Percentiles rank a stretch among this genome's conserved stretches.
These are phyloP conservation scores for Aplodontia rufa DNA, from an alignment of 2,113 vertebrate species.

Conservation along the genomic window DNA sequence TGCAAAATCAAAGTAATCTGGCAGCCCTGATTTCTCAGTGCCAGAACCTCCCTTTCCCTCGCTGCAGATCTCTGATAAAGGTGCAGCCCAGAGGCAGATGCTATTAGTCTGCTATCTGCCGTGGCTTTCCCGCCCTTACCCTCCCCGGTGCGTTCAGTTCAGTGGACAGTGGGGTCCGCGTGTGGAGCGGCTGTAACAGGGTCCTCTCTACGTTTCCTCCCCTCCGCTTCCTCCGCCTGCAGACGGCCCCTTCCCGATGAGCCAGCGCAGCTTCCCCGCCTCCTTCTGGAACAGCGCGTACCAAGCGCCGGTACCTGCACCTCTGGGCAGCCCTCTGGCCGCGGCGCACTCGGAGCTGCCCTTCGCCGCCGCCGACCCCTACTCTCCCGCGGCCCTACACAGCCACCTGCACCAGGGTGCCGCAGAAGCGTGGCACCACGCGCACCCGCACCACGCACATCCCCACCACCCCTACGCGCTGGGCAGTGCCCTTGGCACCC, in stretches of 20 bases:
- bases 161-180: fast-evolving
- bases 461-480: slow-evolving; percentile 90
- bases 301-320: slow-evolving; percentile 88
- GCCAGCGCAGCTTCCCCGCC: slow-evolving; percentile 95
- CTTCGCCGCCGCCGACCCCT: slow-evolving; percentile 91
- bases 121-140: neutral
- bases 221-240: neutral
- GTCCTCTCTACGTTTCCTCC: neutral
- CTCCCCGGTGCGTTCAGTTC: fast-evolving
- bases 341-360: slow-evolving; percentile 92
- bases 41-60: neutral
- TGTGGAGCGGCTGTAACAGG: neutral
- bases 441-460: slow-evolving; percentile 92
- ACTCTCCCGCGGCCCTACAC: slow-evolving; percentile 90
- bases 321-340: slow-evolving; percentile 84
- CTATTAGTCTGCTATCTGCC: neutral
- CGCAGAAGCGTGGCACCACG: slow-evolving; percentile 93
- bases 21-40: neutral
- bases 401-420: slow-evolving; percentile 95
- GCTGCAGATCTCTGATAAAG: neutral
- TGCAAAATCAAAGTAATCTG: neutral
- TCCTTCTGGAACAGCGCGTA: slow-evolving; percentile 99
- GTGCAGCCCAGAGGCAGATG: neutral
- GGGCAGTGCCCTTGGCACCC: slow-evolving; percentile 88
- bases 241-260: slow-evolving; percentile 97